A percentile compares a stretch with the other conserved stretches of the same genome.
phyloP scores from a whole-genome alignment of 2,797 vertebrate genomes.

The Varecia variegata region DNA sequence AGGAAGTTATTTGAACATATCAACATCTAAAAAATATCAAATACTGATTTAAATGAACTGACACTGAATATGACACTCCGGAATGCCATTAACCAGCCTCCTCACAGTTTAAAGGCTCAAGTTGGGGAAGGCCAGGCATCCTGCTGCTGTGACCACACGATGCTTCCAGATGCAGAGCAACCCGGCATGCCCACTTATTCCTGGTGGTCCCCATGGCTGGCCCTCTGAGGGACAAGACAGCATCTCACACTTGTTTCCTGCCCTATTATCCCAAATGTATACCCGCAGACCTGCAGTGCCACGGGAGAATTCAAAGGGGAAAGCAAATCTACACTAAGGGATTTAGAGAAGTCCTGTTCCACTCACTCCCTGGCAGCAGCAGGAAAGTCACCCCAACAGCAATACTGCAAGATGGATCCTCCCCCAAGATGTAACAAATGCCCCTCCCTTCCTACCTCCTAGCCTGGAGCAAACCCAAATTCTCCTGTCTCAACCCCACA shows the following conservation, averaged over 20 bases:
- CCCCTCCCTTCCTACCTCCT: background rate
- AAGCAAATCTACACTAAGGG: background rate
- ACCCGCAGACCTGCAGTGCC: background rate
- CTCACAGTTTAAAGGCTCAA: background rate
- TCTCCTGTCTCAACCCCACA: background rate
- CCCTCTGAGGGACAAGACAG: background rate
- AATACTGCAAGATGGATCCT: background rate
- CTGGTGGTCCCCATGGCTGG: background rate
- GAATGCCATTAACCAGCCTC: background rate
- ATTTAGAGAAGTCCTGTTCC: background rate
- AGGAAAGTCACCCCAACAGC: background rate
- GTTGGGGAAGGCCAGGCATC: background rate
- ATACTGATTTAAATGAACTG: background rate
- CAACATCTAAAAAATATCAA: background rate
- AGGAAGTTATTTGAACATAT: background rate
- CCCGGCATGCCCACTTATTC: background rate
- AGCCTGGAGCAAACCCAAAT: background rate
- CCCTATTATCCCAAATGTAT: background rate
- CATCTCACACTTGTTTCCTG: background rate
- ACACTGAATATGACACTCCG: background rate
- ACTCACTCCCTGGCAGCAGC: background rate
- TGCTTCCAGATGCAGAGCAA: background rate
- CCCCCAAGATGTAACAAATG: background rate
- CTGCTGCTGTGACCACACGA: background rate
- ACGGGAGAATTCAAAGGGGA: background rate